Base-by-base conservation (phyloP, 2,888 invertebrate species). In the Oxyteleia sp. region DNA sequence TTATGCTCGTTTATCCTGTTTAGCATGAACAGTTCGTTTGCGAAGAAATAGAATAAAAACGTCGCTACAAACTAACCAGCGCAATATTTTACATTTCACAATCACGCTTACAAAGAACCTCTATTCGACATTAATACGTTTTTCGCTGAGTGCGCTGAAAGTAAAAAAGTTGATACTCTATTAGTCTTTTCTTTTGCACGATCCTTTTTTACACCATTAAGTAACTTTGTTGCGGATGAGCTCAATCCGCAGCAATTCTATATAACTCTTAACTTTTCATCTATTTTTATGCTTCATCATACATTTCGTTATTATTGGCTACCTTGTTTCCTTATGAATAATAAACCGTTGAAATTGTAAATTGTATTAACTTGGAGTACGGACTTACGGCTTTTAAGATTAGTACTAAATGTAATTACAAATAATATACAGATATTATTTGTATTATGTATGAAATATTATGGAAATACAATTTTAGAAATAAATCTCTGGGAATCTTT, bases 191-290 rank as follows among this genome's bases (percentile, higher is more conserved):
- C n/a, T n/a, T n/a, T n/a, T n/a, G n/a, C n/a, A 5, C 47, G 23
- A 49, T 5, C n/a, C 47, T 20, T 49, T 49, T 49, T 49, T n/a
- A 20, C 23, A 20, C 20, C 47, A 49, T 49, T 49, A 49, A 20
- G 5, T 49, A 49, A 49, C 47, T 49, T 49, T 49, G 47, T 49
- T 49, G 47, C 49, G 23, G 49, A 51, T 26, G 49, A 51, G 26
- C 49, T 51, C 23, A 51, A 51, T 51, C 26, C 13, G 26, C 49
- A 51, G 26, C 26, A 18, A 26, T 51, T 51, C 49, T 26, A 18
- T 13, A 26, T 26, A 51, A 51, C 49, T 51, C 26, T 51, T 51
- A n/a, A 26, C 49, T 51, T 23, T 26, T 7, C 49, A 18, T 51
- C n/a, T 13, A 26, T 51, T 51, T 51, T 51, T 51, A n/a, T 18